A percentile compares a stretch with the other conserved stretches of the same genome.
Conservation (phyloP, 2,888 invertebrate species). For the Apamea epomidion region DNA sequence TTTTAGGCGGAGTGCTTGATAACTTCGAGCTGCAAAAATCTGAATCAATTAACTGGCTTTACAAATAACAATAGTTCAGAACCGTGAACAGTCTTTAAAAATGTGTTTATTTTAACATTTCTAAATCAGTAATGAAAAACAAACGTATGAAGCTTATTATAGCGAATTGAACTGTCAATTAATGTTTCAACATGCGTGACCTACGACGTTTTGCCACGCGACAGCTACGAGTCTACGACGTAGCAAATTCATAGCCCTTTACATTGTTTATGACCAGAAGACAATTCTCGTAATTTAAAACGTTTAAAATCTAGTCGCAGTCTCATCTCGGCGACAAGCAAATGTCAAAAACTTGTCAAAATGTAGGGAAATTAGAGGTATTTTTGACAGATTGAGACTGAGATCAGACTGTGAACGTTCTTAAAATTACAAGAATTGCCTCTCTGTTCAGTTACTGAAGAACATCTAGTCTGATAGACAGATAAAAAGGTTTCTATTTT, state of each 20-base stretch:
- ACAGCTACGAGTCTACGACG: constrained; percentile 1
- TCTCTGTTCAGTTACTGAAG: neutral
- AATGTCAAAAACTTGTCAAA: no score
- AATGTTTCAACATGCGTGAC: neutral
- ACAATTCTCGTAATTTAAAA: no score
- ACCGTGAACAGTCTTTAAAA: neutral
- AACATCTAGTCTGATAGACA: neutral
- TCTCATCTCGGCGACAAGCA: no score
- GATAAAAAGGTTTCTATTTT: constrained; percentile 8
- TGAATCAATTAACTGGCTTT: neutral
- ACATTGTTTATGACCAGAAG: neutral
- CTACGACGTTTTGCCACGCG: neutral
- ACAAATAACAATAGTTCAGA: neutral
- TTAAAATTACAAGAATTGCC: no score
- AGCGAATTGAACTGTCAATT: neutral
- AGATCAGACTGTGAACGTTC: no score
- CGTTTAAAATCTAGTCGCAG: no score
- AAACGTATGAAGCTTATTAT: neutral
- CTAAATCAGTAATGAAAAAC: neutral
- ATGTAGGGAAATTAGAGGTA: no score
- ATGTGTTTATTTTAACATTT: neutral
- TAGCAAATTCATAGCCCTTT: constrained; percentile 20
- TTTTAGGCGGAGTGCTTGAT: neutral
- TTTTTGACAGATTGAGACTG: no score
- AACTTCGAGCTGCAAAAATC: neutral